Evolutionary conservation across 2,888 invertebrate genomes (phyloP).

Genomic region (Drosophila hamatofila): DNA sequence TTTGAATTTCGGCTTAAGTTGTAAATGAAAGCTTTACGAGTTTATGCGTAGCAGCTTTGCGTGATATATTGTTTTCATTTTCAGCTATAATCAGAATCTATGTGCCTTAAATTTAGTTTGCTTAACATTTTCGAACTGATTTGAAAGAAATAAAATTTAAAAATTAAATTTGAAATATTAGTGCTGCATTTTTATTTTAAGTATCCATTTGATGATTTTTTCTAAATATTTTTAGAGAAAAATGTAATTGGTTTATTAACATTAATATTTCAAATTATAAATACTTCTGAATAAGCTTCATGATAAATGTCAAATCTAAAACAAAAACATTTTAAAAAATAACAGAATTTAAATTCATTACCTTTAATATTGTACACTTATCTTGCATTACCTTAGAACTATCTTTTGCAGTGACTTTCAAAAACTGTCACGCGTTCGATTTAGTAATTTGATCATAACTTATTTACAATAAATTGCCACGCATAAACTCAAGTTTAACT

Average conservation of each 20-base stretch:
- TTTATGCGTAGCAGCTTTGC: not conserved
- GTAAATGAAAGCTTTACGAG: not conserved
- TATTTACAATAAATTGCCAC: not conserved
- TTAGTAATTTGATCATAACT: not conserved
- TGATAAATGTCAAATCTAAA: not conserved
- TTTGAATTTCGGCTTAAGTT: not conserved
- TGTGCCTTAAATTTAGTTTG: no score
- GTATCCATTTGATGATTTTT: not conserved
- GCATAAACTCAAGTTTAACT: conserved; percentile 11
- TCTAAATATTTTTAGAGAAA: not conserved
- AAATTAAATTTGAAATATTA: no score
- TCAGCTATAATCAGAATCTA: no score
- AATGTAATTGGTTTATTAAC: not conserved
- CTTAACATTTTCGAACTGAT: no score
- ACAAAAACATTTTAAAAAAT: not conserved
- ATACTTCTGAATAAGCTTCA: not conserved
- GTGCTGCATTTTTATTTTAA: no score
- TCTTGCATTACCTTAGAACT: not conserved
- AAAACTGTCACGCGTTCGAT: not conserved
- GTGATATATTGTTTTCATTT: not conserved
- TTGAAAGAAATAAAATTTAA: no score
- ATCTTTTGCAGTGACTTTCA: not conserved
- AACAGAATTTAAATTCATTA: not conserved
- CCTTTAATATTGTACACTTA: not conserved
- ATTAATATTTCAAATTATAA: not conserved